Evolutionary conservation across 2,113 vertebrate genomes (phyloP), one percentile per base, ranked within the genome.

Genomic region (Campylomormyrus numenius): DNA sequence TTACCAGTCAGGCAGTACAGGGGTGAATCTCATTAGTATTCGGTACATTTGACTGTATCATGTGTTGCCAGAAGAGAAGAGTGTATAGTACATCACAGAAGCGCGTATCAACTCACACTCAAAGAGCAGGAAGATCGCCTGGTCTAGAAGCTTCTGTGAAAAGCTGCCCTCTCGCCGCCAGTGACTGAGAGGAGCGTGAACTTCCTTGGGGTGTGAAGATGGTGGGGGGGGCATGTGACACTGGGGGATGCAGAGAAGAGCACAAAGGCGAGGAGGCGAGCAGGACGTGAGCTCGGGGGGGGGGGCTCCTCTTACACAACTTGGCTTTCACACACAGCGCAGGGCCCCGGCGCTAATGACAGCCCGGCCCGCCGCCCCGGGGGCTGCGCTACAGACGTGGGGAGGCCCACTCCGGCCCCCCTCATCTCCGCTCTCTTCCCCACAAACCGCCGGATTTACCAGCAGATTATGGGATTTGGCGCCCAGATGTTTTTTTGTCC

Each of bases 401-500:
- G 97, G 96, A 97, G 96, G 9, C 97, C 96, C 96, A 97, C 97
- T 96, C 97, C 96, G 97, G 96, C 96, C 92, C 95, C 96, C 96
- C 96, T 99, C 98, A 98, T 99, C 98, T 97, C 96, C 96, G 96
- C 98, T 97, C 99, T 98, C 98, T 97, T 98, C 97, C 27, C 9
- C 97, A 98, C 97, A 98, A 98, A 99, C 98, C 97, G 94, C 95
- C 92, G 97, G 97, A 98, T 98, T 99, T 98, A 99, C 98, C 98
- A 97, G 97, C 97, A 99, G 98, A 99, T 99, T 99, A 99, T 96
- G 96, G 97, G 97, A 98, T 97, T 98, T 98, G 97, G 95, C 91
- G 95, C 96, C 97, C 98, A 98, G 98, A 99, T 99, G 98, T 98
- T 99, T 98, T 53, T 98, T 98, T 99, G 97, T 99, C 98, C 96